These are phyloP conservation scores for Cyprinodon diabolis DNA, from an alignment of 2,797 vertebrate species.

Conservation along the genomic window DNA sequence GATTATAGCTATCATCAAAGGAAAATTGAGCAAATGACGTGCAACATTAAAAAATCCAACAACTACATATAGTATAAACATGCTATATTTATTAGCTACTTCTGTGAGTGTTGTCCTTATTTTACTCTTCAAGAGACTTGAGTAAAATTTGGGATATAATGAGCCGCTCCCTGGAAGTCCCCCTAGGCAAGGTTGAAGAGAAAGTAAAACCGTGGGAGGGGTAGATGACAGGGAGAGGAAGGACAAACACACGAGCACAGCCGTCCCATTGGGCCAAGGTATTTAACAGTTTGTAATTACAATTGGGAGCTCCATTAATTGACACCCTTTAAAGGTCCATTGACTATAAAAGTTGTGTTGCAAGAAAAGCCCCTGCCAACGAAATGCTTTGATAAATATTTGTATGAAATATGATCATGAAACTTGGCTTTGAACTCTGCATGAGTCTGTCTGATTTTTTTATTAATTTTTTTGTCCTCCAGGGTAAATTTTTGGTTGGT, in stretches of 20 bases:
- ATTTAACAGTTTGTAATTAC: slow-evolving; percentile 69
- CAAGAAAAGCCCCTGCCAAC: slow-evolving; percentile 9
- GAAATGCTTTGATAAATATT: slow-evolving; percentile 47
- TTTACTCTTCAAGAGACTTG: slow-evolving; percentile 26
- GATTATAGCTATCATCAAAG: neutral
- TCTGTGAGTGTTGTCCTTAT: slow-evolving; percentile 10
- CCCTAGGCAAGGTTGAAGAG: slow-evolving; percentile 47
- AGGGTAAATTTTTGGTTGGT: neutral
- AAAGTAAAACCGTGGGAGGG: slow-evolving; percentile 49
- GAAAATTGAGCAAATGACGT: neutral
- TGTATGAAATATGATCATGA: slow-evolving; percentile 20
- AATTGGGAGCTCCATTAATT: slow-evolving; percentile 66
- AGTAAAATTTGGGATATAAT: slow-evolving; percentile 43
- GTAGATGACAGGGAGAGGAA: slow-evolving; percentile 58
- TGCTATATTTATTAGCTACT: too few species aligned
- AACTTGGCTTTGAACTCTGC: neutral
- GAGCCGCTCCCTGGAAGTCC: slow-evolving; percentile 48
- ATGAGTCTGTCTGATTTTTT: neutral
- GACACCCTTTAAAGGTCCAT: slow-evolving; percentile 56
- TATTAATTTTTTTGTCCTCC: neutral
- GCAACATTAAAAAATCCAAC: neutral
- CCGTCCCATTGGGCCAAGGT: slow-evolving; percentile 51
- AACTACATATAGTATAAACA: neutral
- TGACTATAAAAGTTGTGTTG: slow-evolving; percentile 29
- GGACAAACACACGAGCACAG: slow-evolving; percentile 59